Conservation (phyloP, 2,888 invertebrate genomes). For the Dexiosoma caninum region DNA sequence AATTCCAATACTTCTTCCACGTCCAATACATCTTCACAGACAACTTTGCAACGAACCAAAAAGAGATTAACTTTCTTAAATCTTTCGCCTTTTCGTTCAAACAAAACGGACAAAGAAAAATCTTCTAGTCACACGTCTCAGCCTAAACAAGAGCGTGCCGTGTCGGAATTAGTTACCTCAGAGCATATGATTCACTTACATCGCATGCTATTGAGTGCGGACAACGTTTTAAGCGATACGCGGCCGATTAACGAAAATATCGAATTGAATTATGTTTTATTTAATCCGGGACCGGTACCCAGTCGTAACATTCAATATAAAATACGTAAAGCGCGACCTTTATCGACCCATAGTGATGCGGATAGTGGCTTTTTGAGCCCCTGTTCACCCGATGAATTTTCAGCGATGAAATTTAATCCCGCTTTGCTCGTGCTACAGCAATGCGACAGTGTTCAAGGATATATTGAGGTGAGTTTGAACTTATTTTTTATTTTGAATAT, state of each 20-base stretch:
- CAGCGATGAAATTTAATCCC: constrained; percentile 72
- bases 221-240: constrained; percentile 69
- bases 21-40: constrained; percentile 67
- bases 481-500: no score
- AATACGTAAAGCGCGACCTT: constrained; percentile 75
- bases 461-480: constrained; percentile 76
- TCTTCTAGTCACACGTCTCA: constrained; percentile 47
- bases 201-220: constrained; percentile 68
- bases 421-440: constrained; percentile 76
- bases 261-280: constrained; percentile 77
- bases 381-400: constrained; percentile 80
- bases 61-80: constrained; percentile 75
- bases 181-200: constrained; percentile 73
- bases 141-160: constrained; percentile 66
- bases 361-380: constrained; percentile 83
- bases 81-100: constrained; percentile 73
- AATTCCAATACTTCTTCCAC: constrained; percentile 69
- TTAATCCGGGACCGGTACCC: constrained; percentile 77
- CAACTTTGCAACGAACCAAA: constrained; percentile 68
- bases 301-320: constrained; percentile 76
- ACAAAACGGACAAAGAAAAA: constrained; percentile 49
- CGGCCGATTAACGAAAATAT: constrained; percentile 76
- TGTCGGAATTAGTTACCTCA: constrained; percentile 71
- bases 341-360: constrained; percentile 80
- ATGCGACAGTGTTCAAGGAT: constrained; percentile 77